A percentile compares a stretch with the other conserved stretches of the same genome.
Evolutionary conservation across 1,140 invertebrate species (phyloP).

Genomic region (Dryas iulia): DNA sequence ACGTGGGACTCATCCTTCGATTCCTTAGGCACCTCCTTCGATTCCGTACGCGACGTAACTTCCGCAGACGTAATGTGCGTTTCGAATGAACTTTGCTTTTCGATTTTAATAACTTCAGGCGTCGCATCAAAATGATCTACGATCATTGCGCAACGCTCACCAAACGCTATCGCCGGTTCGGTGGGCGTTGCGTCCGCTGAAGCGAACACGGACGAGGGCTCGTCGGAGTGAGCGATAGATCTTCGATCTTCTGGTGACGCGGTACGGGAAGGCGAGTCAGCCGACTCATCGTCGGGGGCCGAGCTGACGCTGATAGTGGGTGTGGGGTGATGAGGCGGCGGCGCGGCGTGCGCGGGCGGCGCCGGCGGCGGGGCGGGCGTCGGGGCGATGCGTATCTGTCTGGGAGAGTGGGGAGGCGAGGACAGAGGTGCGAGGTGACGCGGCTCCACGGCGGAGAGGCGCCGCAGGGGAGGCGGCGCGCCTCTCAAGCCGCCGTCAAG

Average conservation of each 20-base stretch:
- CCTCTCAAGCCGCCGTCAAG: constrained; percentile 79
- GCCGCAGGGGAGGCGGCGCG: constrained; percentile 72
- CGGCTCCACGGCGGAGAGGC: constrained; percentile 74
- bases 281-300: constrained; percentile 82
- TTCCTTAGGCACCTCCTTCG: constrained; percentile 24
- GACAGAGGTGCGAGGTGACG: constrained; percentile 71
- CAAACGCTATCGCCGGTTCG: constrained; percentile 31
- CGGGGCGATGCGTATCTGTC: constrained; percentile 41
- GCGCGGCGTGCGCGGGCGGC: constrained; percentile 11
- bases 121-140: constrained; percentile 9
- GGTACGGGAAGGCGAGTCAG: constrained; percentile 54
- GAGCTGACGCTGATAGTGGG: constrained; percentile 88
- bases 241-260: constrained; percentile 54
- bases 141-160: constrained; percentile 18
- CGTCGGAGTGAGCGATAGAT: constrained; percentile 56
- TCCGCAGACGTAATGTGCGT: constrained; percentile 13
- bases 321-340: constrained; percentile 67
- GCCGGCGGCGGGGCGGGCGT: constrained; percentile 29
- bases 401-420: constrained; percentile 60
- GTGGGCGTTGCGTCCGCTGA: constrained; percentile 62
- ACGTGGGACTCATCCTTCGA: constrained; percentile 26
- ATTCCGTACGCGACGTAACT: constrained; percentile 16
- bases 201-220: constrained; percentile 65
- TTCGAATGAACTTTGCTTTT: constrained; percentile 24
- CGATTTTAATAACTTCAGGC: constrained; percentile 20